phyloP scores from a whole-genome alignment of 2,113 vertebrate genomes.

The Genyomyrus donnyi region DNA sequence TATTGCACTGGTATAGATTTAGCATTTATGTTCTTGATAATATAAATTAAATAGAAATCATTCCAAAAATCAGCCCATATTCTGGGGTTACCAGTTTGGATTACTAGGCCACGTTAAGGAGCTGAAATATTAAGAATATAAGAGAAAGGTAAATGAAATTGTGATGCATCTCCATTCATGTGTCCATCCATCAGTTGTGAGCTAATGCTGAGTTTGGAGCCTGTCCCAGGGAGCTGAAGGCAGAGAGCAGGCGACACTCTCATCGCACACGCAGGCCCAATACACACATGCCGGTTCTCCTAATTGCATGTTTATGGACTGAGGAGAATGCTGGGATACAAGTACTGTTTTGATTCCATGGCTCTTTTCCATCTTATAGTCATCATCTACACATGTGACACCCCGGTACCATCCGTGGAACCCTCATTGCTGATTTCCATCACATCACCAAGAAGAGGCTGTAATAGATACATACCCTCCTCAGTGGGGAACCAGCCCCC shows the following conservation, averaged over 20 bases:
- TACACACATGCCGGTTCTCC: neutral
- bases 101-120: neutral
- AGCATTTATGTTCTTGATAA: neutral
- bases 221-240: neutral
- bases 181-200: neutral
- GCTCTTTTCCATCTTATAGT: constrained; percentile 27
- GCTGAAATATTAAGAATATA: neutral
- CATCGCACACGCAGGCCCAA: neutral
- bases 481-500: constrained; percentile 3
- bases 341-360: neutral
- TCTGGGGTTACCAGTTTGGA: neutral
- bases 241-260: neutral
- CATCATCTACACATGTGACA: constrained; percentile 56
- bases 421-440: neutral
- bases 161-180: neutral
- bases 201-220: neutral
- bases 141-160: neutral
- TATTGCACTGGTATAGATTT: neutral
- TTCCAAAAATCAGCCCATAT: neutral
- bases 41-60: neutral
- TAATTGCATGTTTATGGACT: neutral
- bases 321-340: neutral
- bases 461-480: constrained; percentile 8
- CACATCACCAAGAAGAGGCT: neutral
- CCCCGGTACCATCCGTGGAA: neutral